Evolutionary conservation across 2,797 vertebrate genomes (phyloP).

Genomic region (Esox masquinongy): DNA sequence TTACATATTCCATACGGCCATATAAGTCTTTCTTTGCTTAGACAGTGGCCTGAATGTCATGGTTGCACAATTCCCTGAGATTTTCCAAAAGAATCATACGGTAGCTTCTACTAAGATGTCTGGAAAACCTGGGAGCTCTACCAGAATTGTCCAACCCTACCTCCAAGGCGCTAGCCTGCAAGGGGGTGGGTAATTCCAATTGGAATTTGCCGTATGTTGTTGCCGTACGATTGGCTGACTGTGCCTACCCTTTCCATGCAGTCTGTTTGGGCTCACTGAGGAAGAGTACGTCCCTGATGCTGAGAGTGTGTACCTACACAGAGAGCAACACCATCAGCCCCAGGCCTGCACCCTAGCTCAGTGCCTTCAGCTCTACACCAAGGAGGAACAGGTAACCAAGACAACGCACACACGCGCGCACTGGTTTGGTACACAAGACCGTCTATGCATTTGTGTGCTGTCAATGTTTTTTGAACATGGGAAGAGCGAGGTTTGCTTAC

Average conservation of each 20-base stretch:
- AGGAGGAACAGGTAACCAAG: constrained; percentile 91
- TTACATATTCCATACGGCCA: no score
- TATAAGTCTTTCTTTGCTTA: no score
- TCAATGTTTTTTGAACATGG: constrained; percentile 17
- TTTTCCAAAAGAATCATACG: no score
- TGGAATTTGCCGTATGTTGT: background rate
- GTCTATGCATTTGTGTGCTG: background rate
- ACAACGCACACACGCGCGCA: background rate
- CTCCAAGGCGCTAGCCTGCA: background rate
- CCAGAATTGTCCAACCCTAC: no score
- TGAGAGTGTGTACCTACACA: constrained; percentile 93
- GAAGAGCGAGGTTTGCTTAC: constrained; percentile 20
- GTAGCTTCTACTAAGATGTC: no score
- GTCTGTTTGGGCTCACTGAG: constrained; percentile 92
- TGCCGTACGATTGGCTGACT: constrained; percentile 13
- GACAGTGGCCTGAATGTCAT: no score
- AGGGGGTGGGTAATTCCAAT: background rate
- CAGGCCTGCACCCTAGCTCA: constrained; percentile 96
- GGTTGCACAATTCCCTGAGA: no score
- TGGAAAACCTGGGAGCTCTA: no score
- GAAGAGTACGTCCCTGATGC: constrained; percentile 97
- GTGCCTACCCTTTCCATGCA: constrained; percentile 50
- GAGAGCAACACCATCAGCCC: constrained; percentile 93
- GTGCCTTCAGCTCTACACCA: constrained; percentile 99
- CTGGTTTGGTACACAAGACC: background rate